Percentiles rank a stretch among this genome's conserved stretches.
Evolutionary conservation across 2,113 vertebrate genomes (phyloP).

Genomic region (Upupa epops): DNA sequence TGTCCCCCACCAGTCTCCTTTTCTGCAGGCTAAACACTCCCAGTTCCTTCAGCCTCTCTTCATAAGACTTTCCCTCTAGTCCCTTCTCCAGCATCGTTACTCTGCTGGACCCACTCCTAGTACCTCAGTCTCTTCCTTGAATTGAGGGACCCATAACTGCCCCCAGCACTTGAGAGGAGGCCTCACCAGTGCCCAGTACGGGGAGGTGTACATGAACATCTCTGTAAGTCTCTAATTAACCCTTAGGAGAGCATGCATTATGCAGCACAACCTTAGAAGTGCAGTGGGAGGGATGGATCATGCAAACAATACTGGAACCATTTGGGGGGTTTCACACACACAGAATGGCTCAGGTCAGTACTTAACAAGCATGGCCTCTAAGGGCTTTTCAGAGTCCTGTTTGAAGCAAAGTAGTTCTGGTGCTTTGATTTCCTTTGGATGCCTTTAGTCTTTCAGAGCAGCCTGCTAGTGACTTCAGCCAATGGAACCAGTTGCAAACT

Average conservation of each 20-base stretch:
- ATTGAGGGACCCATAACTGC: no score
- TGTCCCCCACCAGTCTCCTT: no score
- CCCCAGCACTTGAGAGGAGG: no score
- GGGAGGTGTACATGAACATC: background rate
- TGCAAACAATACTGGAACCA: background rate
- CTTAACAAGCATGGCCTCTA: background rate
- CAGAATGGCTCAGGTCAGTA: background rate
- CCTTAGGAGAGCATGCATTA: accelerated
- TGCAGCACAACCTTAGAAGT: background rate
- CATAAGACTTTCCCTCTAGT: no score
- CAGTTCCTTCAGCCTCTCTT: no score
- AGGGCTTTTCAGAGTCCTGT: background rate
- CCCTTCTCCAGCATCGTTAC: no score
- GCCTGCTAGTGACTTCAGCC: background rate
- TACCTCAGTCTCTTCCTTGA: no score
- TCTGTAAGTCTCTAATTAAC: background rate
- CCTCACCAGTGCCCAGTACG: no score
- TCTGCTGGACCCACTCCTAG: no score
- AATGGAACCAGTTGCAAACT: background rate
- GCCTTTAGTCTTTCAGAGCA: background rate
- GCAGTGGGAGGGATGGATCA: background rate
- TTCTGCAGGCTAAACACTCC: no score
- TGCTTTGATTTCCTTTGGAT: background rate
- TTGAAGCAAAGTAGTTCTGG: background rate
- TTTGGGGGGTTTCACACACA: background rate